Percentiles rank a stretch among this genome's conserved stretches.
Evolutionary conservation across 2,888 invertebrate genomes (phyloP).

Genomic region (Nomada ferruginata): DNA sequence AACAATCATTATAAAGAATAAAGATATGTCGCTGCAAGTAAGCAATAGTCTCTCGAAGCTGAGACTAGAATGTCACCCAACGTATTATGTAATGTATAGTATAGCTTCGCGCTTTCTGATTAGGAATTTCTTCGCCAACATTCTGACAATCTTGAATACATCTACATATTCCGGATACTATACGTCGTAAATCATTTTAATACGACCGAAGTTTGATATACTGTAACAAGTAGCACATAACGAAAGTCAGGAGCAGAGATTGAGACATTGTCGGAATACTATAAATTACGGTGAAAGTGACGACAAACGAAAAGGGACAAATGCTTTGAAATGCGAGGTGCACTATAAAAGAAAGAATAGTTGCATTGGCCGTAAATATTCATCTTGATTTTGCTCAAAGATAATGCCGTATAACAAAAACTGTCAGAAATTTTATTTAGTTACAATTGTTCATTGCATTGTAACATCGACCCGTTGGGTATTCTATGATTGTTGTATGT

Average conservation of each 20-base stretch:
- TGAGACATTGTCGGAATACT: not conserved
- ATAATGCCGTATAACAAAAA: not conserved
- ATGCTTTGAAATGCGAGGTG: not conserved
- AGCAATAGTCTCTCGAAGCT: constrained; percentile 37
- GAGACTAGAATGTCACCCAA: not conserved
- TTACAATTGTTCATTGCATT: not conserved
- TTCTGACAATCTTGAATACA: not conserved
- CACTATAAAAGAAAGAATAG: not conserved
- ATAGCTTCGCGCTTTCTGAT: not conserved
- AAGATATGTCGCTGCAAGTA: constrained; percentile 2
- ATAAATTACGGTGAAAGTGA: not conserved
- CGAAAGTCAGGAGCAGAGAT: not conserved
- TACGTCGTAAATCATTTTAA: not conserved
- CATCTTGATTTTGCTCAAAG: not conserved
- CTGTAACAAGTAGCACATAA: no score
- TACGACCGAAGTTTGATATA: not conserved
- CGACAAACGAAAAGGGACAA: not conserved
- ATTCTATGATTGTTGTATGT: not conserved
- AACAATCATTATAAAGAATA: constrained; percentile 11
- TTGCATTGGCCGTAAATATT: not conserved
- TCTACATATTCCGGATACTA: not conserved
- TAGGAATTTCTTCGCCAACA: not conserved
- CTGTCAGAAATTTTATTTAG: not conserved
- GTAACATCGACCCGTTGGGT: no score
- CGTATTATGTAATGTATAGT: constrained; percentile 7